Evolutionary conservation across 2,113 vertebrate species (phyloP).

Genomic region (Salminus brasiliensis): DNA sequence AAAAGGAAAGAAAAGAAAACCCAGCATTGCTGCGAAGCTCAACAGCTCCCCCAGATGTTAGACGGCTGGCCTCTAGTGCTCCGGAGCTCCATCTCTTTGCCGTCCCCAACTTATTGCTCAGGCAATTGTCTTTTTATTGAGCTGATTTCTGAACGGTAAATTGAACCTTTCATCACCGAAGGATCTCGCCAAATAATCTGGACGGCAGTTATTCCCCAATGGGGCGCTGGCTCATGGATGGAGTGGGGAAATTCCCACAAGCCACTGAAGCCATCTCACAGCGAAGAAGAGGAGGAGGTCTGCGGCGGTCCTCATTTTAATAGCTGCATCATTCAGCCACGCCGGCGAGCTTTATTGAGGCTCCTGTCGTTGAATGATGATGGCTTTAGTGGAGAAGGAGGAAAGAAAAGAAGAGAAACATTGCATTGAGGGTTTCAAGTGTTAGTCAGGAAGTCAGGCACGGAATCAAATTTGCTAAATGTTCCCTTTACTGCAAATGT

Average conservation of each 20-base stretch:
- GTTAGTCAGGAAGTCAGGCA: too few species aligned
- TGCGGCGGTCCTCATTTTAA: conserved; percentile 33
- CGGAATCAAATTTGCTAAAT: not conserved
- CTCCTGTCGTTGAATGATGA: conserved; percentile 19
- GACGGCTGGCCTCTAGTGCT: not conserved
- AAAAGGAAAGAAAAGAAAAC: not conserved
- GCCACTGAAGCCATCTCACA: not conserved
- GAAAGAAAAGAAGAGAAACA: not conserved
- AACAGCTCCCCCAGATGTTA: conserved; percentile 43
- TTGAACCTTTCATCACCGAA: conserved; percentile 47
- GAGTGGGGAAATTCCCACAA: conserved; percentile 17
- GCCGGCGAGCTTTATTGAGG: conserved; percentile 42
- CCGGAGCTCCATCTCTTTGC: not conserved
- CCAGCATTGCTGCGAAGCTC: conserved; percentile 32
- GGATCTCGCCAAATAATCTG: conserved; percentile 41
- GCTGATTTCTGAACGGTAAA: conserved; percentile 47
- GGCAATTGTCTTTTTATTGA: conserved; percentile 50
- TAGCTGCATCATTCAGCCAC: conserved; percentile 45
- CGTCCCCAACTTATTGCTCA: conserved; percentile 41
- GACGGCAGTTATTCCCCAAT: conserved; percentile 43
- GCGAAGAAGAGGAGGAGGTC: conserved; percentile 8
- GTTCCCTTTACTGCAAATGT: not conserved
- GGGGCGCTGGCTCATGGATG: not conserved
- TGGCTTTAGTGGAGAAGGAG: not conserved
- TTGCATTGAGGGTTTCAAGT: not conserved